These are phyloP conservation scores for Thamnaconus septentrionalis DNA, from an alignment of 2,113 vertebrate genomes.

Conservation along the genomic window DNA sequence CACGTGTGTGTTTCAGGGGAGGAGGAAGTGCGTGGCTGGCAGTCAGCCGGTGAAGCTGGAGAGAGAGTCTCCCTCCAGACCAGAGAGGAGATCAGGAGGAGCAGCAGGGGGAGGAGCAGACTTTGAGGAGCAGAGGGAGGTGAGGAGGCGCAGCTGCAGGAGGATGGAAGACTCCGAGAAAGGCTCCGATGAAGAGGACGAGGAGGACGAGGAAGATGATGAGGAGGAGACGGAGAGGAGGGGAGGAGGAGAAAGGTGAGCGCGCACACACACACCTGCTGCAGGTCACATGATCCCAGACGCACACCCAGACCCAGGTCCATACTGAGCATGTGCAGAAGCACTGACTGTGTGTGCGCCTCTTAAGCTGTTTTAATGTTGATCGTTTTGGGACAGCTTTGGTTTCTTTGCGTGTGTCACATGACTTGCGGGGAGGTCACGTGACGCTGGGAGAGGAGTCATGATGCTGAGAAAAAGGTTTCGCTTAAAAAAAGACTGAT, in stretches of 20 bases:
- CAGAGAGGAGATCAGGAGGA: constrained; percentile 73
- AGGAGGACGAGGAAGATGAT: constrained; percentile 80
- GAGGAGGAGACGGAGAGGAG: constrained; percentile 77
- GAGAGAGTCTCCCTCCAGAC: constrained; percentile 60
- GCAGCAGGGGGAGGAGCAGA: constrained; percentile 79
- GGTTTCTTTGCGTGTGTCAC: too few relatives aligned
- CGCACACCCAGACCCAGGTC: too few relatives aligned
- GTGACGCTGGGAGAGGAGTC: too few relatives aligned
- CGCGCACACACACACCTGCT: too few relatives aligned
- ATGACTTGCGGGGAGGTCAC: too few relatives aligned
- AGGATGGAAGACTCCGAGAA: constrained; percentile 88
- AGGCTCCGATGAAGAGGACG: constrained; percentile 87
- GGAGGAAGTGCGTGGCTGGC: constrained; percentile 75
- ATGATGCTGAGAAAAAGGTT: too few relatives aligned
- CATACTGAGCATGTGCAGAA: too few relatives aligned
- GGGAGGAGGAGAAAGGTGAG: constrained; percentile 69
- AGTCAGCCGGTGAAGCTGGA: constrained; percentile 77
- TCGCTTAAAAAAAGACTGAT: too few relatives aligned
- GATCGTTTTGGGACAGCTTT: too few relatives aligned
- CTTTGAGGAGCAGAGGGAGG: constrained; percentile 72
- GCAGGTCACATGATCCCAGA: too few relatives aligned
- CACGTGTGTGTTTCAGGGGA: constrained; percentile 71
- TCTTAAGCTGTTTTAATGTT: too few relatives aligned
- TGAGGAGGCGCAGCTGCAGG: constrained; percentile 71
- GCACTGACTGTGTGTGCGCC: not conserved